Evolutionary conservation across 2,888 invertebrate genomes (phyloP), one percentile per base, ranked within the genome.

Genomic region (Limulus polyphemus): DNA sequence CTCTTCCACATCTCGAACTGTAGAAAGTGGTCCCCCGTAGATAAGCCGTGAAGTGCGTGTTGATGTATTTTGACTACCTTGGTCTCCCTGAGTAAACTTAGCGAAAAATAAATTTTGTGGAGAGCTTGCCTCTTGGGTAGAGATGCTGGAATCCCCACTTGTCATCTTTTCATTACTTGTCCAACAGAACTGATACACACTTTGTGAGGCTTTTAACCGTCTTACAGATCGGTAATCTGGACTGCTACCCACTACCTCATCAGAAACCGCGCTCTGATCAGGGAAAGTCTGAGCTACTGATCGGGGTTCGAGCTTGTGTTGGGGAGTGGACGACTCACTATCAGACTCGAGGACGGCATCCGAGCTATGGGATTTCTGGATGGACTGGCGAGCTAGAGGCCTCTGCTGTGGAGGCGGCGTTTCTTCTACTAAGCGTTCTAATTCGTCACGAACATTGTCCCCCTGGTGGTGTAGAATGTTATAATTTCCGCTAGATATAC

Each of bases 321-420:
- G 67, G 12, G 68, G 69, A 2, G 69, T 67, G 13, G 61, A 57
- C 32, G 62, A 57, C 57, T 69, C 69, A 51, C 65, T 59, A 49
- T 69, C 69, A 1, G 69, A 66, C 58, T 69, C 69, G 47, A 70
- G 62, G 5, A 70, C 70, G 17, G 70, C 69, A 32, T 70, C 69
- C 2, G 69, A 70, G 49, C 69, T 69, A 17, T 67, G 65, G 47
- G 68, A 68, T 52, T 70, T 70, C 32, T 32, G 32, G 32, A 32
- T 32, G 32, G 32, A 32, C 32, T 32, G 32, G 32, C 32, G 32
- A 46, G 61, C 65, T 47, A 69, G 65, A 59, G 64, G 64, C 16
- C 64, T 61, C 17, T 65, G 67, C 55, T 62, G 62, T 13, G 62
- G 61, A 16, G 61, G 63, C 14, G 62, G 66, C 7, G 66, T 65